Evolutionary conservation across 2,888 invertebrate species (phyloP).

Genomic region (Campoplex nolae): DNA sequence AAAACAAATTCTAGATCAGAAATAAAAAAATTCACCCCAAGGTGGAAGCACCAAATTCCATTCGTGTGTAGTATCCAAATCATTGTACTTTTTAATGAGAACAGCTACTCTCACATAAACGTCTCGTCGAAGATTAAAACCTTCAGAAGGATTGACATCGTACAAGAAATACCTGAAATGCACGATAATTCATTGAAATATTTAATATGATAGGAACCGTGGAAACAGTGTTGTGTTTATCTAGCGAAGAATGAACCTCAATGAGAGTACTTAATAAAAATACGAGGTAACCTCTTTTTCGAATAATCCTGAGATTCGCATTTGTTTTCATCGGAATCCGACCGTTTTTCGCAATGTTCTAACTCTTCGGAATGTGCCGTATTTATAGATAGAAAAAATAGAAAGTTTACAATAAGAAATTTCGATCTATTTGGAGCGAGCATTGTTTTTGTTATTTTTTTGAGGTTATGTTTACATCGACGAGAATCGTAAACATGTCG

Average conservation of each 20-base stretch:
- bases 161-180: slow-evolving; percentile 92
- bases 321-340: slow-evolving; percentile 36
- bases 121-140: slow-evolving; percentile 98
- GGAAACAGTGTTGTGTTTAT: neutral
- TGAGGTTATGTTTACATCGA: neutral
- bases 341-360: slow-evolving; percentile 51
- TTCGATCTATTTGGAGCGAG: neutral
- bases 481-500: neutral
- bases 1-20: too few relatives aligned
- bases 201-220: neutral
- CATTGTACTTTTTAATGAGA: slow-evolving; percentile 89
- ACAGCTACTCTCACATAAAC: slow-evolving; percentile 97
- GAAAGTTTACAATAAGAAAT: slow-evolving; percentile 14
- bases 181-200: slow-evolving; percentile 1
- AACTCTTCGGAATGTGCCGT: slow-evolving; percentile 7
- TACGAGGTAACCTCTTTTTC: slow-evolving; percentile 54
- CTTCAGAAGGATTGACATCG: slow-evolving; percentile 97
- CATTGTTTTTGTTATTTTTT: slow-evolving; percentile 43
- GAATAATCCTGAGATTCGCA: slow-evolving; percentile 38
- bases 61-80: slow-evolving; percentile 84
- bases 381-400: neutral
- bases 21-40: slow-evolving; percentile 88
- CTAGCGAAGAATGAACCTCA: neutral
- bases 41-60: slow-evolving; percentile 94
- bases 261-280: neutral